Conservation (phyloP, 1,140 invertebrate genomes). For the Druon quercuslanigerum region DNA sequence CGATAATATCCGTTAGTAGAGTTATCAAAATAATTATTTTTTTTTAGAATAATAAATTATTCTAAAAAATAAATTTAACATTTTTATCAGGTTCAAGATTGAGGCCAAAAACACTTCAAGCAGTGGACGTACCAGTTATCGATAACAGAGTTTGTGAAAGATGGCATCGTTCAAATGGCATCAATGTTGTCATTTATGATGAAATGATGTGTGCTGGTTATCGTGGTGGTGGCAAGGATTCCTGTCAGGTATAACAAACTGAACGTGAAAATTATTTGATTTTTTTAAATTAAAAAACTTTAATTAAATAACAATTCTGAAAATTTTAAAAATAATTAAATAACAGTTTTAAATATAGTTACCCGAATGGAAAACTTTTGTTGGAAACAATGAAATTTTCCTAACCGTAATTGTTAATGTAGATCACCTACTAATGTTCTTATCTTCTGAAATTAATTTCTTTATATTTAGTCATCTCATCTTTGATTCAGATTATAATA, state of each 20-base stretch:
- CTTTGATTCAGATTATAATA: no score
- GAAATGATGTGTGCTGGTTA: constrained; percentile 99
- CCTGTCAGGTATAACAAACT: constrained; percentile 80
- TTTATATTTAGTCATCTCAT: no score
- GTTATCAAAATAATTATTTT: no score
- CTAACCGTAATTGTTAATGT: no score
- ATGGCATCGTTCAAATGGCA: constrained; percentile 87
- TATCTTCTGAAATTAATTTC: no score
- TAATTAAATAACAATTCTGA: not conserved
- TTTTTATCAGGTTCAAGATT: constrained; percentile 83
- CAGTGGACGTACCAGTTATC: constrained; percentile 94
- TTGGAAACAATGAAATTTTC: no score
- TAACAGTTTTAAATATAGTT: not conserved
- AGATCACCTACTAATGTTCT: no score
- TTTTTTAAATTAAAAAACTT: not conserved
- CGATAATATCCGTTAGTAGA: not conserved
- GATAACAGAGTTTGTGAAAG: constrained; percentile 91
- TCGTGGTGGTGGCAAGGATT: constrained; percentile 90
- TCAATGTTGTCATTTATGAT: constrained; percentile 95
- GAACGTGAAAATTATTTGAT: not conserved
- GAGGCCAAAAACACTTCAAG: constrained; percentile 92
- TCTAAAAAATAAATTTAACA: constrained; percentile 1
- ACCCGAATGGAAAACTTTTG: no score
- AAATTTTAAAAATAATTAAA: not conserved
- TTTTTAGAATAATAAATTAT: not conserved